phyloP scores from a whole-genome alignment of 2,113 vertebrate species.

The Maccullochella peelii region DNA sequence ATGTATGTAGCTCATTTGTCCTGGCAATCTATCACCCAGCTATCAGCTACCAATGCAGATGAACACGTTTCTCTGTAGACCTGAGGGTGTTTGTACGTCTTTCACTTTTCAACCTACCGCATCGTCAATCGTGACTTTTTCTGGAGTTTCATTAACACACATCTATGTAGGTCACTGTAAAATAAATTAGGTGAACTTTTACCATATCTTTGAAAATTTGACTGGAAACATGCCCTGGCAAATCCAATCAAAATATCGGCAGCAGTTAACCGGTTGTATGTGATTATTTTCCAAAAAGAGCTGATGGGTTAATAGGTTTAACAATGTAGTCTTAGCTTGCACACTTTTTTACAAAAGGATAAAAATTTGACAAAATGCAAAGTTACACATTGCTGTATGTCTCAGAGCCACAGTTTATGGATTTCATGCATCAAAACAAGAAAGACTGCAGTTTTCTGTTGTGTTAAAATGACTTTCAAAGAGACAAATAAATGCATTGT shows the following conservation, averaged over 20 bases:
- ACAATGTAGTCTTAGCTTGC: background rate
- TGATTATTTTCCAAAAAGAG: constrained; percentile 4
- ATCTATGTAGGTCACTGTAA: constrained; percentile 21
- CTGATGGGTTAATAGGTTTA: background rate
- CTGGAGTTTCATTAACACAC: background rate
- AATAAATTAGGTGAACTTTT: background rate
- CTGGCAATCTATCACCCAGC: background rate
- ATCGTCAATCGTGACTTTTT: background rate
- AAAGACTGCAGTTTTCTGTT: background rate
- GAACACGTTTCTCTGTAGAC: constrained; percentile 23
- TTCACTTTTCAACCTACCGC: background rate
- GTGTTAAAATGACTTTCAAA: constrained; percentile 10
- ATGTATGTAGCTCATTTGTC: background rate
- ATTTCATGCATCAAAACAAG: background rate
- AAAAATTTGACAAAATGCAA: background rate
- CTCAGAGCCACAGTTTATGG: background rate
- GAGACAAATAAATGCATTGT: background rate
- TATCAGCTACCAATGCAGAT: constrained; percentile 1
- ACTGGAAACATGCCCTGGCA: constrained; percentile 8
- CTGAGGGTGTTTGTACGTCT: background rate
- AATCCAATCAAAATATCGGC: constrained; percentile 24
- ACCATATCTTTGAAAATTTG: background rate
- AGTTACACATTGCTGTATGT: background rate
- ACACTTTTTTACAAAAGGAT: background rate
- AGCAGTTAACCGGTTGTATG: background rate